Base-by-base conservation (phyloP, 2,888 invertebrate species). In the Coecobrya sp. region DNA sequence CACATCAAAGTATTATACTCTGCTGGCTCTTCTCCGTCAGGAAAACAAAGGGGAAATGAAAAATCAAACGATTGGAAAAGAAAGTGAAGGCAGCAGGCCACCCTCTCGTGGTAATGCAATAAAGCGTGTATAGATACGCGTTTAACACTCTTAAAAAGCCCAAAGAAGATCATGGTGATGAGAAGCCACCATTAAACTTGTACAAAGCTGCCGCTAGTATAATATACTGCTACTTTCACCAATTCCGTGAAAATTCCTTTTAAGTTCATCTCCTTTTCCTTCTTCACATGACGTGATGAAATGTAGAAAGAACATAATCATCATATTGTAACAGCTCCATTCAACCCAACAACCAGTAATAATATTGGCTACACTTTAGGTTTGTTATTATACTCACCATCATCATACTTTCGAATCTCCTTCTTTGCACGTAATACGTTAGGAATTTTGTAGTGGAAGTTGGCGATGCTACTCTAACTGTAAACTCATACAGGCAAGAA, bases 351-450 rank as follows among this genome's bases (percentile, higher is more conserved):
- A 65, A 16, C 70, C 42, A 68, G 86, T 85, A 85, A 85, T 86
- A 86, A 76, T 90, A 90, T 86, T 90, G 90, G 86, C 90, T 90
- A 55, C 79, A 90, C 79, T 90, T 86, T 79, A 86, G 86, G 90
- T 90, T 90, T 73, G 73, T 89, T 89, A 89, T 89, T 89, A 89
- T 76, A 59, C 90, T 79, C 90, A 76, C 52, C 89, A 86, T 90
- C 65, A 25, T 90, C 65, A 25, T 79, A 73, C 62, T 25, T 65
- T 85, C n/a, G 45, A 68, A 68, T 85, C 42, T 68, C 86, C 45
- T 49, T 81, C 55, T 59, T 87, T 70, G 76, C 76, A 76, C 76
- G 65, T 73, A 86, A 86, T 86, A 88, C 36, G 0, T 19, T 11
- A n/a, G 55, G 22, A 82, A 36, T 82, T 62, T 59, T 22, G 27